Evolutionary conservation across 2,888 invertebrate genomes (phyloP).

Genomic region (Lasioglossum zephyrum): DNA sequence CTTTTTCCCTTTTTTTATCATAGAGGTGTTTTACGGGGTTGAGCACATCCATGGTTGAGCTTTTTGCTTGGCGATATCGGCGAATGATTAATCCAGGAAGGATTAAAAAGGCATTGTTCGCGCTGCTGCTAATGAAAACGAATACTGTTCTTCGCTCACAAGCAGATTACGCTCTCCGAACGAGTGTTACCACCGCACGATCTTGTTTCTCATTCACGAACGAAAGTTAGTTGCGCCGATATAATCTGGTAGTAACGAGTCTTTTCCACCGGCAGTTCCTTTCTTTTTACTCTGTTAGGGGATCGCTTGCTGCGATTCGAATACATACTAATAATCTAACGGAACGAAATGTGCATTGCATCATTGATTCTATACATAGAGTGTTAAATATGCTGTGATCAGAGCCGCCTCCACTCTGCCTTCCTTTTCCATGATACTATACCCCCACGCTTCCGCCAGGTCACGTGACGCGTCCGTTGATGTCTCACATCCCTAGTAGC

Average conservation of each 20-base stretch:
- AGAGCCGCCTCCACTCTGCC: too few relatives aligned
- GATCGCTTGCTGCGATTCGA: not conserved
- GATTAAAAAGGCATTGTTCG: slow-evolving; percentile 31
- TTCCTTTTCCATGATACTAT: too few relatives aligned
- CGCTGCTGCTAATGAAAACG: slow-evolving; percentile 33
- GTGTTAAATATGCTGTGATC: too few relatives aligned
- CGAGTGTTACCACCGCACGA: slow-evolving; percentile 14
- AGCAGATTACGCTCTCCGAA: slow-evolving; percentile 35
- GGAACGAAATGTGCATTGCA: not conserved
- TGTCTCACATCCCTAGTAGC: too few relatives aligned
- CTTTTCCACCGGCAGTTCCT: not conserved
- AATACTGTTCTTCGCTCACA: slow-evolving; percentile 21
- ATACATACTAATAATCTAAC: not conserved
- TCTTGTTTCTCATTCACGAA: slow-evolving; percentile 14
- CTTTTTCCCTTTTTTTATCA: not conserved
- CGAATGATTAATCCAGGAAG: slow-evolving; percentile 28
- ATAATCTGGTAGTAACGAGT: slow-evolving; percentile 11
- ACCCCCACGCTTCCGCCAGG: too few relatives aligned
- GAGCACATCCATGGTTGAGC: slow-evolving; percentile 1
- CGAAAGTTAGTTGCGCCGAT: slow-evolving; percentile 14
- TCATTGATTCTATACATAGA: not conserved
- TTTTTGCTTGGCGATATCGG: slow-evolving; percentile 2
- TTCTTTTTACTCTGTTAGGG: not conserved
- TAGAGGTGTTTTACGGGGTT: not conserved
- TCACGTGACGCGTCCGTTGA: too few relatives aligned